Percentiles rank a stretch among this genome's conserved stretches.
Evolutionary conservation across 2,113 vertebrate genomes (phyloP).

Genomic region (Neotoma lepida): DNA sequence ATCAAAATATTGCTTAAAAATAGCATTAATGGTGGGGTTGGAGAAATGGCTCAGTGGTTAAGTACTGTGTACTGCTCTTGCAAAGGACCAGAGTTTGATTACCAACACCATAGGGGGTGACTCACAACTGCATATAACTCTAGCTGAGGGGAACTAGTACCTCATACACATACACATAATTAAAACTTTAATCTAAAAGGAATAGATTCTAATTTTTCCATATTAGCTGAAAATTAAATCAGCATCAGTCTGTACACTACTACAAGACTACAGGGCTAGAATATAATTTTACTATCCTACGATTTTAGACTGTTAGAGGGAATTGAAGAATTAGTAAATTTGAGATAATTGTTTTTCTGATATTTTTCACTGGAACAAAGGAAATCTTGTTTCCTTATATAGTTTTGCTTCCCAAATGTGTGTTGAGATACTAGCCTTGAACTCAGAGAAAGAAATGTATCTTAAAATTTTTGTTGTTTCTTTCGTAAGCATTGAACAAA

Average conservation of each 20-base stretch:
- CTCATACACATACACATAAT: not conserved
- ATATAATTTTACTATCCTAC: slow-evolving; percentile 42
- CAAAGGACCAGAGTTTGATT: not conserved
- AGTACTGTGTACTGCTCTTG: not conserved
- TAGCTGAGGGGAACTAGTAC: not conserved
- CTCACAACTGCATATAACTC: not conserved
- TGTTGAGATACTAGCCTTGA: slow-evolving; percentile 20
- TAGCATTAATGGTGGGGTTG: not conserved
- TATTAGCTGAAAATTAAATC: slow-evolving; percentile 18
- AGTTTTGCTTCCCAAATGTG: slow-evolving; percentile 35
- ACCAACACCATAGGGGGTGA: not conserved
- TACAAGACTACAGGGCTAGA: not conserved
- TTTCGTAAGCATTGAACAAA: slow-evolving; percentile 39
- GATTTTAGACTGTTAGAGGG: not conserved
- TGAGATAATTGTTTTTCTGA: not conserved
- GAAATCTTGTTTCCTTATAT: slow-evolving; percentile 40
- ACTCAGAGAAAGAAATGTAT: slow-evolving; percentile 6
- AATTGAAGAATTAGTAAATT: slow-evolving; percentile 48
- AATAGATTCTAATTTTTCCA: slow-evolving; percentile 32
- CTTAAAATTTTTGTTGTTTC: slow-evolving; percentile 26
- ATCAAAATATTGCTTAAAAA: slow-evolving; percentile 25
- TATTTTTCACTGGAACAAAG: slow-evolving; percentile 58
- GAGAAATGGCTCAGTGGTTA: not conserved
- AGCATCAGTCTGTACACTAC: not conserved
- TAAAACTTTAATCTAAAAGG: slow-evolving; percentile 25